Evolutionary conservation across 1,140 invertebrate genomes (phyloP), one percentile per base, ranked within the genome.

Genomic region (Ostrea denselamellosa): DNA sequence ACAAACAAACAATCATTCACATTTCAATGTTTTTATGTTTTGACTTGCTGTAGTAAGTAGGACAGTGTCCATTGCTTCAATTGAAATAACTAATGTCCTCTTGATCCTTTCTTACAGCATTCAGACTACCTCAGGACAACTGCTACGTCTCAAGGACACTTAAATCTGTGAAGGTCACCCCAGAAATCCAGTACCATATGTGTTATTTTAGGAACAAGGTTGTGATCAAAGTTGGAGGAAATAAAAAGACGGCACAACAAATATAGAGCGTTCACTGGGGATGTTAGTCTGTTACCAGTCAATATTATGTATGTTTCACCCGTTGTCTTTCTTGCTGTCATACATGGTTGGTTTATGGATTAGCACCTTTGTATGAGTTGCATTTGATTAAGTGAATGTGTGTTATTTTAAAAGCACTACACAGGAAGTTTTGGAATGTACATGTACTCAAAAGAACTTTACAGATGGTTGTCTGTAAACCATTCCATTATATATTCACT

Each of bases 61-160:
- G 34, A 44, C 34, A 44, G 5, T 44, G 5, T 44, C 2, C 34
- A 44, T 44, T 44, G 34, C 34, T 44, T 44, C 34, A 44, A 44
- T 2, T 44, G 34, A 44, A 44, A 44, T 44, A 5, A 44, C 34
- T 44, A 44, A 44, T 44, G 5, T 44, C 5, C 34, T 44, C 34
- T 5, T 44, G 34, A 44, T 22, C 84, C 62, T 83, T 86, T 14
- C 77, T 88, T 90, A 22, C 83, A 92, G 92, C 81, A 88, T 92
- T 77, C 86, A 90, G 54, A 92, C 92, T 62, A 91, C 91, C 56
- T 90, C 88, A 19, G 92, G 92, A 44, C 85, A 89, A 44, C 83
- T 92, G 56, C 81, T 92, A 14, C 87, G 92, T 77, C 88, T 92
- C 86, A 90, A 88, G 81, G 91, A 92, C 9, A 52, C 44, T 4